Evolutionary conservation across 1,140 invertebrate species (phyloP).

Genomic region (Lepidostoma basale): DNA sequence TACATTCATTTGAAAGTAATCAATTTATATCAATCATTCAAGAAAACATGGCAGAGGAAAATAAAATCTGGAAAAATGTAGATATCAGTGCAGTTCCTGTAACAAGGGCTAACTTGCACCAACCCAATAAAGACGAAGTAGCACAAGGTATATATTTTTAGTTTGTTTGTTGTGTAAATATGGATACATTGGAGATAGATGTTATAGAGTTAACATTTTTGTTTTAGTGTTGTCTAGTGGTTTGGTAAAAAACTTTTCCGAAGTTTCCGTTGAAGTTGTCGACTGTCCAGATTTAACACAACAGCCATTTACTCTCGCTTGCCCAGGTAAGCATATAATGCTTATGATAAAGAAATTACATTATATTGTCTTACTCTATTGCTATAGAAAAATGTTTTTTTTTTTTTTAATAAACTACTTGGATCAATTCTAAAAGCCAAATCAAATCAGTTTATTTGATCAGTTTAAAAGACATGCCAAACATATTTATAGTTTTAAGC

Average conservation of each 20-base stretch:
- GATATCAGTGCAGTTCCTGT: constrained; percentile 51
- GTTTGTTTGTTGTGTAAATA: no score
- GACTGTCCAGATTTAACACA: constrained; percentile 84
- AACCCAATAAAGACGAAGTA: constrained; percentile 60
- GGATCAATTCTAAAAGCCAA: no score
- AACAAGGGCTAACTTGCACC: constrained; percentile 54
- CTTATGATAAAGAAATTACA: not conserved
- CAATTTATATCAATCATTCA: not conserved
- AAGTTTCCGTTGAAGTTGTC: constrained; percentile 73
- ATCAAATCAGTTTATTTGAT: no score
- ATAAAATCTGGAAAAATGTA: constrained; percentile 22
- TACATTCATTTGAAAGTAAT: no score
- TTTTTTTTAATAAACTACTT: no score
- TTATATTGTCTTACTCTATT: no score
- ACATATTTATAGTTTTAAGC: no score
- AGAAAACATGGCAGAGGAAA: not conserved
- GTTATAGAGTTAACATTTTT: not conserved
- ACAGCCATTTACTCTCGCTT: constrained; percentile 77
- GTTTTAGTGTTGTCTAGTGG: constrained; percentile 73
- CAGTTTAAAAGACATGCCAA: no score
- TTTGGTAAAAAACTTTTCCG: constrained; percentile 72
- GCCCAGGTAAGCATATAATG: constrained; percentile 65
- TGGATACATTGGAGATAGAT: no score
- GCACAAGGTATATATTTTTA: constrained; percentile 54
- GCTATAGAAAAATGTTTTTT: no score